phyloP scores from a whole-genome alignment of 2,888 invertebrate genomes.

The Patella depressa region DNA sequence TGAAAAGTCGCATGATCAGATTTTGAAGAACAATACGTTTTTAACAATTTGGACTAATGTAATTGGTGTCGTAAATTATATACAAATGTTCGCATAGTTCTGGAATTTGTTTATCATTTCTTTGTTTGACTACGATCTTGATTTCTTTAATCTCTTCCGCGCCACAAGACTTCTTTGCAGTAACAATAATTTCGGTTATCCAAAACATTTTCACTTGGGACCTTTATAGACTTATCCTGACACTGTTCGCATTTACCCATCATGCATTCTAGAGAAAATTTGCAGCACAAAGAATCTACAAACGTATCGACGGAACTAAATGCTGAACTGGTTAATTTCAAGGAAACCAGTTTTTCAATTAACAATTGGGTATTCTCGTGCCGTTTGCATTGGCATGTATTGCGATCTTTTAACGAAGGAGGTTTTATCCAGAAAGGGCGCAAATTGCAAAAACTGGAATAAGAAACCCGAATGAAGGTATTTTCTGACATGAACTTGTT shows the following conservation, averaged over 20 bases:
- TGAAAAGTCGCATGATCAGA: slow-evolving; percentile 47
- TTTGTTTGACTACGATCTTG: slow-evolving; percentile 22
- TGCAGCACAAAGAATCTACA: neutral
- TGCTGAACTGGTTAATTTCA: neutral
- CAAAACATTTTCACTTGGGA: neutral
- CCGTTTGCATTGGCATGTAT: slow-evolving; percentile 29
- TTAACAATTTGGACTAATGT: slow-evolving; percentile 30
- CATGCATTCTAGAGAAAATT: neutral
- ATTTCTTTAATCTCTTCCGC: neutral
- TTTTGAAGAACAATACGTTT: slow-evolving; percentile 28
- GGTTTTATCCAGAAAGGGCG: slow-evolving; percentile 37
- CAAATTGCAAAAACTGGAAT: slow-evolving; percentile 35
- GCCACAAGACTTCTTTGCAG: too few species aligned
- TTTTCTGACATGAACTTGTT: slow-evolving; percentile 32
- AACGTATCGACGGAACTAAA: neutral
- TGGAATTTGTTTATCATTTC: slow-evolving; percentile 15
- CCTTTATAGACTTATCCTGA: neutral
- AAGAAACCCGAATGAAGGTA: slow-evolving; percentile 33
- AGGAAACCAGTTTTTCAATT: slow-evolving; percentile 19
- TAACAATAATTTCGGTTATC: too few species aligned
- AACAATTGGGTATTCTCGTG: slow-evolving; percentile 36
- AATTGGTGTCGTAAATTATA: slow-evolving; percentile 40
- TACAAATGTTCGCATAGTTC: slow-evolving; percentile 26
- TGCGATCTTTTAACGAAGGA: slow-evolving; percentile 34
- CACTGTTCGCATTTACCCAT: too few species aligned